Evolutionary conservation across 2,888 invertebrate species (phyloP), one percentile per base, ranked within the genome.

Genomic region (Erebia aethiops): DNA sequence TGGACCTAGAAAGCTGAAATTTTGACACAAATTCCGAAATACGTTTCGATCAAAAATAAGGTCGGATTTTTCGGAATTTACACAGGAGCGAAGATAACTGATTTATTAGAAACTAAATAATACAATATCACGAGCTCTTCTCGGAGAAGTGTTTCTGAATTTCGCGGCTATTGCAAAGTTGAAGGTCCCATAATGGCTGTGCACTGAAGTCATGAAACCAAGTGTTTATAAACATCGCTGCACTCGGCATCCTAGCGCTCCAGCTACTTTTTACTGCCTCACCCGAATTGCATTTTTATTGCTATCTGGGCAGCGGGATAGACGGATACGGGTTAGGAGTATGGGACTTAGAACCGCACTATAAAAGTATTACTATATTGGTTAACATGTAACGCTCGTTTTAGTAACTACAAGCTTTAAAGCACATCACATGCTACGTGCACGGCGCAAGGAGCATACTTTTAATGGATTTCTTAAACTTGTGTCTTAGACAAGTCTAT

Each of bases 151-250:
- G 26, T 13, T 26, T 13, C 26, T 26, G 10, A 18, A 26, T 57
- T 13, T 3, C 11, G 13, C 21, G 13, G 21, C 26, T 26, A 46
- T 52, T 57, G 73, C 62, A 65, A 75, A 73, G 72, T 74, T 69
- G 74, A 75, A 77, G 74, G 70, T 70, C 73, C 43, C 64, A 70
- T 63, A 62, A 69, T 73, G 67, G 66, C 70, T 56, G 62, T 58
- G 57, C 66, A 58, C 51, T 51, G 11, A 21, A 56, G 74, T 77
- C 75, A 81, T 76, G 73, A 78, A 77, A 77, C 75, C 78, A 77
- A 76, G 82, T 90, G 86, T 89, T 89, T 88, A 88, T 90, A 90
- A 91, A 91, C 88, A 91, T 81, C 77, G 75, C 81, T 86, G 14
- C 9, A 51, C 41, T 64, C 43, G 52, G 10, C 14, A 35, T 66